phyloP scores from a whole-genome alignment of 2,113 vertebrate genomes.

The Excalfactoria chinensis region DNA sequence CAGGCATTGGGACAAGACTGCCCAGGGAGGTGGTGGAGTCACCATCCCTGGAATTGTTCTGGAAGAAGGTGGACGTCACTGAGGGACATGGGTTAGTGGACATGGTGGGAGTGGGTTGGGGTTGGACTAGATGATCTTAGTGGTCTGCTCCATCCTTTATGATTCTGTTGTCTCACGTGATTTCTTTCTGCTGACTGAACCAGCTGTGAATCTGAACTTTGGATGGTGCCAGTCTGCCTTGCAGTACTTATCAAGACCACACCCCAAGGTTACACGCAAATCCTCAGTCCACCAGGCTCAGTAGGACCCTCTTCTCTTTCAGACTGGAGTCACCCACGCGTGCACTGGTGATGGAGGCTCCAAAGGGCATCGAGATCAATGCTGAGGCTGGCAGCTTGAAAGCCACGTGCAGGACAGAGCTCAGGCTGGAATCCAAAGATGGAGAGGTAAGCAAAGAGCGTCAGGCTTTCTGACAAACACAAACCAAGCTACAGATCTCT shows the following conservation, averaged over 20 bases:
- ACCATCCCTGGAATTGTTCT: no score
- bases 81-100: no score
- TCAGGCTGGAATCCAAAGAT: slow-evolving; percentile 96
- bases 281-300: background rate
- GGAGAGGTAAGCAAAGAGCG: slow-evolving; percentile 84
- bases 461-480: background rate
- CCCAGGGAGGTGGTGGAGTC: no score
- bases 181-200: background rate
- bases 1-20: no score
- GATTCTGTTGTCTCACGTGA: background rate
- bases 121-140: no score
- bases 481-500: background rate
- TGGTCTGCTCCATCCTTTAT: no score
- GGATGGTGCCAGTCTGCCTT: background rate
- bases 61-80: no score
- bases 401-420: slow-evolving; percentile 93
- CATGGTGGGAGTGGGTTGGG: no score
- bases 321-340: slow-evolving; percentile 97
- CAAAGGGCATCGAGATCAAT: slow-evolving; percentile 94
- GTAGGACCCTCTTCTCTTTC: slow-evolving; percentile 23
- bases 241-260: background rate
- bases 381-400: slow-evolving; percentile 96
- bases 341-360: slow-evolving; percentile 95
- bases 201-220: background rate
- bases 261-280: background rate